Base-by-base conservation (phyloP, 2,113 vertebrate genomes). In the Zosterops lateralis region DNA sequence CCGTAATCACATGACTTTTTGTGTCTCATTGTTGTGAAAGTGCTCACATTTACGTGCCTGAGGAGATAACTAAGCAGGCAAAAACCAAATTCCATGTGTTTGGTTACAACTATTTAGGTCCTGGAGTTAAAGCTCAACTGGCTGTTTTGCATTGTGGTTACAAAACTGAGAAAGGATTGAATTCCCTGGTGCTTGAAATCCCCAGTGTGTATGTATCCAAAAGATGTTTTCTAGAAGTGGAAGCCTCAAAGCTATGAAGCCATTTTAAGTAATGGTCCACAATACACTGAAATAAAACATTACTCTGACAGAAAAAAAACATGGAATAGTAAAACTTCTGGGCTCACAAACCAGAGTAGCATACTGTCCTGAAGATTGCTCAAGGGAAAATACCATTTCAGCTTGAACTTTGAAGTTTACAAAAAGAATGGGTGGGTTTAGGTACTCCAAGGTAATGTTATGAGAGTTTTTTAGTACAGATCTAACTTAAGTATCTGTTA, bases 381-480 rank as follows among this genome's bases (percentile, higher is more conserved):
- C 21, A 51, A 38, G n/a, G 53, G 31, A 75, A 92, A 82, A 60
- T 28, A 77, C 8, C 8, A 21, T 48, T 90, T 81, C 19, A 72
- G 18, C 17, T 62, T 6, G 1, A 84, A 71, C 9, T 71, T 56
- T 17, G 21, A 61, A 38, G 53, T 47, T 56, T 51, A 26, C 25
- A 42, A 34, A 26, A 56, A 57, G 25, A 78, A 61, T 36, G 11
- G 19, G 12, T 28, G 13, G 13, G 19, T 66, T 85, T 58, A 34
- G 28, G 56, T 89, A 89, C 12, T 65, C 14, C 28, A 54, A 47
- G 14, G 6, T 22, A 53, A 54, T 54, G 28, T 61, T 67, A 32
- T 31, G 38, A 60, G 0, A 0, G 5, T 54, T 84, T 66, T 34
- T 4, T 1, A 73, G 34, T 66, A 40, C 6, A 1, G 22, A 19